Conservation (phyloP, 2,888 invertebrate species). For the Sipha maydis region DNA sequence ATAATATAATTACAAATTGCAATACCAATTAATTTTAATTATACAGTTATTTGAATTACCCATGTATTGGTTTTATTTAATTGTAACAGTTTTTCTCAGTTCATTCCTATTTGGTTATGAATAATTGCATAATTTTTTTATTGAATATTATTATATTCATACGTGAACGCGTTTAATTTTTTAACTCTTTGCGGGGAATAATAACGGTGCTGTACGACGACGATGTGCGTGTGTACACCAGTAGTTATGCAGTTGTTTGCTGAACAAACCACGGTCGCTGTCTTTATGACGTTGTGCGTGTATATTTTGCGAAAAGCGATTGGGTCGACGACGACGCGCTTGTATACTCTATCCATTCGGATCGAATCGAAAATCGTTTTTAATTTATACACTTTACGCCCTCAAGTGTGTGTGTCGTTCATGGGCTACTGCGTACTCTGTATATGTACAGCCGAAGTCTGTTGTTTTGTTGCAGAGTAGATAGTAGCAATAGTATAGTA, state of each 20-base stretch:
- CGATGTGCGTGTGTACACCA: neutral
- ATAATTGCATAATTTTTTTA: neutral
- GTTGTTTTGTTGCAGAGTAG: neutral
- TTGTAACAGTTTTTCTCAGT: neutral
- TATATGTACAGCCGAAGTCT: neutral
- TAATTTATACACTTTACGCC: neutral
- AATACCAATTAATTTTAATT: neutral
- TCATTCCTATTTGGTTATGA: neutral
- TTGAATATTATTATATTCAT: neutral
- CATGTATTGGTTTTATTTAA: no score
- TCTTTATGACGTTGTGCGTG: conserved; percentile 5
- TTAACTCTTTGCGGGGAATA: neutral
- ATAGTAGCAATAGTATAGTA: neutral
- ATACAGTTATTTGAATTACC: no score
- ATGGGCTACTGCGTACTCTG: neutral
- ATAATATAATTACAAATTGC: neutral
- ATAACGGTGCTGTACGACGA: conserved; percentile 26
- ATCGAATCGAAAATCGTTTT: conserved; percentile 38
- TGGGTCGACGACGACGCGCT: neutral
- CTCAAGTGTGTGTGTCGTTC: neutral
- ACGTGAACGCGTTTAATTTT: neutral
- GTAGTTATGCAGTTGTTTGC: neutral
- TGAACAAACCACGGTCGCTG: neutral
- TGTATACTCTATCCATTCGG: neutral
- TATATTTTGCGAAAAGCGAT: neutral